Percentiles rank a stretch among this genome's conserved stretches.
phyloP scores from a whole-genome alignment of 2,888 invertebrate genomes.

The Cephus runcator region DNA sequence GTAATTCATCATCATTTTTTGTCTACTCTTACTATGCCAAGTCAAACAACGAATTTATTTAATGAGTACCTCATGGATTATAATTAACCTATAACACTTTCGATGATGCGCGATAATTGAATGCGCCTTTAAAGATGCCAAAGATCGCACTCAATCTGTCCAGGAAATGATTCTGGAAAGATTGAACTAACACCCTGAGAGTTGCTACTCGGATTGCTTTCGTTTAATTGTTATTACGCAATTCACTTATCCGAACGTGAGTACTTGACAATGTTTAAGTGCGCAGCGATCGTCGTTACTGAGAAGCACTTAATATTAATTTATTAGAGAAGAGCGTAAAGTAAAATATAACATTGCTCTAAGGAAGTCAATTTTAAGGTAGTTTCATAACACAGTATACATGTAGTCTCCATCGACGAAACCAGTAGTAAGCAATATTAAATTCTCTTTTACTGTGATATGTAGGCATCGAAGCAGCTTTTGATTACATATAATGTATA shows the following conservation, averaged over 20 bases:
- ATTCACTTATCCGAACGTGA: neutral
- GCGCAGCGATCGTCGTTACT: neutral
- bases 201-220: neutral
- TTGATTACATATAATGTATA: neutral
- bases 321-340: neutral
- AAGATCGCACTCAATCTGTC: neutral
- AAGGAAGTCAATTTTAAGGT: neutral
- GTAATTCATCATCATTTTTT: neutral
- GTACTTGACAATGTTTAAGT: neutral
- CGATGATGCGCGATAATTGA: neutral
- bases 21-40: neutral
- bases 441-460: neutral
- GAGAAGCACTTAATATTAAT: neutral
- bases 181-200: neutral
- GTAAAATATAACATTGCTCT: neutral
- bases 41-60: neutral
- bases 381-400: neutral
- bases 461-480: neutral
- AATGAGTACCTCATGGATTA: neutral
- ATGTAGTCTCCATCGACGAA: no score
- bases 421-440: neutral
- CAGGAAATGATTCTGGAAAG: neutral
- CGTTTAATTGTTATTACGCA: neutral
- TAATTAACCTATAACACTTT: neutral
- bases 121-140: neutral